Evolutionary conservation across 2,888 invertebrate genomes (phyloP), one percentile per base, ranked within the genome.

Genomic region (Leptogaster cylindrica): DNA sequence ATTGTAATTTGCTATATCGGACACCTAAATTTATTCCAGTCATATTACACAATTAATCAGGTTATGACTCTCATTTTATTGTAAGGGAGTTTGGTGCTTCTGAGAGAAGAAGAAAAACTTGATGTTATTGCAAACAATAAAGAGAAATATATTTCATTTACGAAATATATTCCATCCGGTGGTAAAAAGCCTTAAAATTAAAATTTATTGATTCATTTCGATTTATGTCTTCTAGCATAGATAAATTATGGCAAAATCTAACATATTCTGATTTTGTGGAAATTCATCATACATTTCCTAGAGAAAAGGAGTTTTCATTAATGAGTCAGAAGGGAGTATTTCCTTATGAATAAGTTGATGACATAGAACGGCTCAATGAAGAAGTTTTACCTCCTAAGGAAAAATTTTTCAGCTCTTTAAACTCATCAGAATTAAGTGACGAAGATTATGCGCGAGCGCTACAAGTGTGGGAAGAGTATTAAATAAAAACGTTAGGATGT

Each of bases 141-240:
- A 36, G 55, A 55, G 33, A 55, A 55, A 33, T 55, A 55, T 12
- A 33, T 55, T 20, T 16, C 55, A 20, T 33, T 55, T 8, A 33
- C 36, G 18, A 55, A 55, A 55, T 7, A 55, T 3, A 55, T 55
- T 20, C 18, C n/a, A n/a, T n/a, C 31, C 33, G 33, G 36, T 12
- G 16, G 25, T 36, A n/a, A 31, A 55, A 55, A n/a, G n/a, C n/a
- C n/a, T n/a, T 33, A 28, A 36, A 3, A 20, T 55, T 55, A n/a
- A 55, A 33, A 55, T 55, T 55, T 55, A 33, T 55, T 55, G 36
- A 55, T 10, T 55, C 55, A n/a, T 55, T 55, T 55, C 55, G 55
- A 23, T 55, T 55, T 33, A 55, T 55, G 55, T 31, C 55, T n/a
- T 33, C 33, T 8, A 20, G 18, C 2, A 41, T 58, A 25, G 39